Conservation (phyloP, 2,797 vertebrate species). For the Sciaenops ocellatus region DNA sequence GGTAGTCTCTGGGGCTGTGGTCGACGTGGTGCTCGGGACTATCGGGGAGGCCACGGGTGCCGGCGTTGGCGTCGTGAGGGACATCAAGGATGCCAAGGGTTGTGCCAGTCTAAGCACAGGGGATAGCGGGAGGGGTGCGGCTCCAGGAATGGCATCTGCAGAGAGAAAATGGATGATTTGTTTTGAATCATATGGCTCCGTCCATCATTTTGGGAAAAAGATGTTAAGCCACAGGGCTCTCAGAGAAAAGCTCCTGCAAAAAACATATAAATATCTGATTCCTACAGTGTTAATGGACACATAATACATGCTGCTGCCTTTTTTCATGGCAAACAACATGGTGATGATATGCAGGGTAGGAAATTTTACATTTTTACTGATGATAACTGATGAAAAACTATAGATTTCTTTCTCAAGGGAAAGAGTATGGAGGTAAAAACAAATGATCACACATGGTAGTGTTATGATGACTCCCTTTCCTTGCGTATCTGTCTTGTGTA, state of each 20-base stretch:
- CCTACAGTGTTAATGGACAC: neutral
- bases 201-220: constrained; percentile 13
- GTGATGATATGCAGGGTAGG: no score
- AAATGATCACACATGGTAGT: no score
- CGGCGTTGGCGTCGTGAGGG: constrained; percentile 10
- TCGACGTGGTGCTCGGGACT: constrained; percentile 72
- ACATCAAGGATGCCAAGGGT: constrained; percentile 56
- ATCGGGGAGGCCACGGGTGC: constrained; percentile 26
- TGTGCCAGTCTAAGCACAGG: constrained; percentile 82
- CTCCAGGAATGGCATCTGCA: constrained; percentile 81
- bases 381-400: no score
- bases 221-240: constrained; percentile 7
- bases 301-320: neutral
- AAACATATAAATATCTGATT: neutral
- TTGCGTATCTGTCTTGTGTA: no score
- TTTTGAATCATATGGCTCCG: constrained; percentile 3
- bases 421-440: no score
- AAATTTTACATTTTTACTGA: no score
- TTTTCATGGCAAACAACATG: no score
- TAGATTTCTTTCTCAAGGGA: no score
- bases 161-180: constrained; percentile 42
- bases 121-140: constrained; percentile 72
- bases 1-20: constrained; percentile 83
- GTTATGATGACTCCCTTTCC: no score
- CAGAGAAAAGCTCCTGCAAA: neutral